Evolutionary conservation across 2,113 vertebrate genomes (phyloP), one percentile per base, ranked within the genome.

Genomic region (Lepus timidus): DNA sequence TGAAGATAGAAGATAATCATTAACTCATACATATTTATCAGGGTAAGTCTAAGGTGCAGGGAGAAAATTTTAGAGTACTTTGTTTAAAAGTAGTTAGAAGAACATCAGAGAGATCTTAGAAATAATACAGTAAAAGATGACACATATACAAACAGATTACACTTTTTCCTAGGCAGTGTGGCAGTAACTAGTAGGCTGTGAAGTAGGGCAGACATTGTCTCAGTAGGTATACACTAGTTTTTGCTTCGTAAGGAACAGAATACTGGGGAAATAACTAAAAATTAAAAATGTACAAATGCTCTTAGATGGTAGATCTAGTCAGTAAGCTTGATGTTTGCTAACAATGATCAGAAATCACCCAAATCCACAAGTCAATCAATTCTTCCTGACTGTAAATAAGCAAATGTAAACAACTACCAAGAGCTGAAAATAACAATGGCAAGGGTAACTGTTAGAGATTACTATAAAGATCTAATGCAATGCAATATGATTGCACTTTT

Each of bases 61-160:
- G 4, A 95, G 51, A 88, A 94, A 96, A 76, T 75, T 67, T 96
- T 82, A 88, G 22, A 85, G 89, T 73, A 90, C 62, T 88, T 64
- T 90, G 55, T 92, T 29, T 44, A 12, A 87, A 88, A 91, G 49
- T 39, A 92, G 51, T 36, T 96, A 29, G 23, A 81, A 93, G 67
- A 94, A 44, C 25, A 83, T 88, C n/a, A 87, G 25, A 95, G 39
- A 85, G 13, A 82, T 4, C 23, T 71, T 58, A 27, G 49, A 79
- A 96, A 94, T 71, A 88, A 94, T 49, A 51, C 8, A 80, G 17
- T 61, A 67, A 87, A 71, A 84, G 31, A 65, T 16, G 27, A 70
- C 12, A 23, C 6, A 29, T 6, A n/a, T 33, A 49, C 23, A 71
- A 6, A 85, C 27, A 19, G 6, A 33, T 12, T 9, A 51, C n/a